Percentiles rank a stretch among this genome's conserved stretches.
Conservation (phyloP, 1,140 invertebrate species). For the Zaprionus gabonicus region DNA sequence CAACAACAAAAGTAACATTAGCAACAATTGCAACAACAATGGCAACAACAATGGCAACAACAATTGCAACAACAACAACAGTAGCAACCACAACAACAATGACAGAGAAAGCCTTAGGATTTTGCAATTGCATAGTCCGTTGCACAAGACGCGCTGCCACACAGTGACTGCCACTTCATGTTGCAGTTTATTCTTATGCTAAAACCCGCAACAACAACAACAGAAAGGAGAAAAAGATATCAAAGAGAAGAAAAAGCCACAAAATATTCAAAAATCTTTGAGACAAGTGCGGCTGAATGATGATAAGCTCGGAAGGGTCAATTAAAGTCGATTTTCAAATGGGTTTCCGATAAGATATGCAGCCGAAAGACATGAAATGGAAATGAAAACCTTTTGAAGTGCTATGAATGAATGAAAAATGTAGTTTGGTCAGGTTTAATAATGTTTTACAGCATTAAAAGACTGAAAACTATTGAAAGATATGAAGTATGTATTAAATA, state of each 20-base stretch:
- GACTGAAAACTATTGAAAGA: too few relatives aligned
- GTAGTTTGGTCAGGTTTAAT: too few relatives aligned
- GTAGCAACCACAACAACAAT: slow-evolving; percentile 24
- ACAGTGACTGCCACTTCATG: slow-evolving; percentile 50
- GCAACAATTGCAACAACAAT: slow-evolving; percentile 13
- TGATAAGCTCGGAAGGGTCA: slow-evolving; percentile 11
- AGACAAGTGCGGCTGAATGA: not conserved
- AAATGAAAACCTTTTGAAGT: too few relatives aligned
- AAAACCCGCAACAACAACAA: slow-evolving; percentile 11
- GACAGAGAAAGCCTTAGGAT: slow-evolving; percentile 38
- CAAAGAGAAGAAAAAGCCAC: slow-evolving; percentile 7
- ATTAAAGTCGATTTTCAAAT: slow-evolving; percentile 2
- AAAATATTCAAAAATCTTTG: slow-evolving; percentile 7
- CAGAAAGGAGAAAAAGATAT: slow-evolving; percentile 10
- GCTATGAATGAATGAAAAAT: too few relatives aligned
- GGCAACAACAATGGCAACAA: slow-evolving; percentile 17
- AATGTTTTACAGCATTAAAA: too few relatives aligned
- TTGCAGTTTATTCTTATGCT: slow-evolving; percentile 48
- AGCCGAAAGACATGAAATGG: not conserved
- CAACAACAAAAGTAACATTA: not conserved
- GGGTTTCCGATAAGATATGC: not conserved
- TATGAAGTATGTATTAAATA: too few relatives aligned
- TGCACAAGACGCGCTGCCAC: slow-evolving; percentile 59
- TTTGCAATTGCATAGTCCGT: slow-evolving; percentile 66
- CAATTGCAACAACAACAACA: slow-evolving; percentile 33